A percentile compares a stretch with the other conserved stretches of the same genome.
Conservation (phyloP, 2,113 vertebrate genomes). For the Scomber scombrus region DNA sequence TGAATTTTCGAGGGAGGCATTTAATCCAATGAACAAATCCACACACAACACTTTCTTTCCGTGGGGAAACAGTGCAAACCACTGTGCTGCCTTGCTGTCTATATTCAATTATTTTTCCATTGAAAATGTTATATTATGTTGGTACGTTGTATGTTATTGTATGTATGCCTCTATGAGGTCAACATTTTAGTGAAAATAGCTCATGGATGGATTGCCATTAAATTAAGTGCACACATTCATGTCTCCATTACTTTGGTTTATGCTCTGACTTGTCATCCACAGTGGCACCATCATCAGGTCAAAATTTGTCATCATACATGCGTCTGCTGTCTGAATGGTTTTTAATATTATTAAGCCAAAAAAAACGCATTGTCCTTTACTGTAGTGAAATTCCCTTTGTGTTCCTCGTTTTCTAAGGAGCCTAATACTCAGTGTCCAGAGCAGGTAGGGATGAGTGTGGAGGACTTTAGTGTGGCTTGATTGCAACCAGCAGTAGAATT, state of each 20-base stretch:
- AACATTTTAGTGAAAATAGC: no score
- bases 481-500: conserved; percentile 21
- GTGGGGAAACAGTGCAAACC: not conserved
- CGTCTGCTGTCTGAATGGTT: no score
- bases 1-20: not conserved
- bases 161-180: no score
- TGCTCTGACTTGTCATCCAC: no score
- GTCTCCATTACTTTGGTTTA: no score
- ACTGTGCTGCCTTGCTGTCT: not conserved
- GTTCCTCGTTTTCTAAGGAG: not conserved
- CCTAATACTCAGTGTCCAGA: not conserved
- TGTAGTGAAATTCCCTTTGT: not conserved
- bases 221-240: no score
- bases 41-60: not conserved
- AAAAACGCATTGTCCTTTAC: not conserved
- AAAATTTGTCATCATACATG: no score
- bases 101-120: no score
- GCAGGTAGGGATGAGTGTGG: conserved; percentile 4
- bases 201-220: no score
- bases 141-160: no score
- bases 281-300: no score
- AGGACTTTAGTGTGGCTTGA: conserved; percentile 35
- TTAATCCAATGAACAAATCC: not conserved
- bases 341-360: not conserved
- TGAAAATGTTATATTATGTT: no score